phyloP scores from a whole-genome alignment of 1,140 invertebrate genomes.

The Tenebrio molitor region DNA sequence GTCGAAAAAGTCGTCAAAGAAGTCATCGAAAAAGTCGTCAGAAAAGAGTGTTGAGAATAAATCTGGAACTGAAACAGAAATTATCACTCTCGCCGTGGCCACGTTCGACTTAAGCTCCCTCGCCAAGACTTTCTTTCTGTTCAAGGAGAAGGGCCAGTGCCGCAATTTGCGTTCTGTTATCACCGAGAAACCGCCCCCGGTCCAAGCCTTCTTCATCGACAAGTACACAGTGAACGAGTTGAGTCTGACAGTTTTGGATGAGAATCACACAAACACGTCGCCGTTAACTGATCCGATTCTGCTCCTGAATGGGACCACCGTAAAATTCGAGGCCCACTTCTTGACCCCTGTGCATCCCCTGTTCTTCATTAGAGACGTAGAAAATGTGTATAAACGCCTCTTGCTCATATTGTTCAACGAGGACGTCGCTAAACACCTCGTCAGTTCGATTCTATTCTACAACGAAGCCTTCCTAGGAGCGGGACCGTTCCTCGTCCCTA shows the following conservation, averaged over 20 bases:
- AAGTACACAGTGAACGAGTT: slow-evolving; percentile 25
- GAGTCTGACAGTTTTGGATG: slow-evolving; percentile 2
- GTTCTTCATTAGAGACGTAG: not conserved
- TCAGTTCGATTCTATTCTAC: slow-evolving; percentile 10
- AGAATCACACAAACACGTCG: not conserved
- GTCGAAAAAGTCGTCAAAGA: not conserved
- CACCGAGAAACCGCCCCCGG: not conserved
- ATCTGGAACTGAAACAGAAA: not conserved
- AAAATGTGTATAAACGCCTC: slow-evolving; percentile 36
- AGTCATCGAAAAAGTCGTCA: not conserved
- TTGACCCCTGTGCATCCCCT: not conserved
- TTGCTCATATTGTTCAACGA: slow-evolving; percentile 43
- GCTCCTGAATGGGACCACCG: not conserved
- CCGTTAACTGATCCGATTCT: not conserved
- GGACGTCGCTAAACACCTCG: slow-evolving; percentile 4
- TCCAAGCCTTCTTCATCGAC: not conserved
- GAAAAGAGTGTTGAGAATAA: too few species aligned
- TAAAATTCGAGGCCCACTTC: slow-evolving; percentile 35
- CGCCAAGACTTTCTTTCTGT: slow-evolving; percentile 32
- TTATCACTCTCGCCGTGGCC: not conserved
- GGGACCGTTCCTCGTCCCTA: not conserved
- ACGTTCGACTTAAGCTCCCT: slow-evolving; percentile 47
- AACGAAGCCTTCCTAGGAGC: slow-evolving; percentile 9
- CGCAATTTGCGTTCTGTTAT: slow-evolving; percentile 5
- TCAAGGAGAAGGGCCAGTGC: slow-evolving; percentile 16